These are phyloP conservation scores for Bombycilla garrulus DNA, from an alignment of 2,113 vertebrate genomes.

Conservation along the genomic window DNA sequence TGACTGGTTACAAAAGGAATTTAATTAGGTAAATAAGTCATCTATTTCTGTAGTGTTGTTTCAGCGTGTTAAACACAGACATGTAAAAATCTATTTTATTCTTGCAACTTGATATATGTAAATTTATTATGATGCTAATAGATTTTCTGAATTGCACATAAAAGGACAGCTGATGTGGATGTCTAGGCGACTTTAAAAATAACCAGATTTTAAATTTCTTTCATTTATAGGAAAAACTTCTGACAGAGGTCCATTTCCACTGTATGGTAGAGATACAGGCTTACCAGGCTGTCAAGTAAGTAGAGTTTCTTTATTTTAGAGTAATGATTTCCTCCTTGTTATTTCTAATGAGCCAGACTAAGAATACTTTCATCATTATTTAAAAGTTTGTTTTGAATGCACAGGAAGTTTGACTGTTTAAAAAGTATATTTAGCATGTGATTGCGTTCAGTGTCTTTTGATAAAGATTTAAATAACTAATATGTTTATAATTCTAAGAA, in stretches of 20 bases:
- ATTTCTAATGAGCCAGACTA: neutral
- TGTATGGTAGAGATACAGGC: slow-evolving; percentile 85
- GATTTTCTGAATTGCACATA: neutral
- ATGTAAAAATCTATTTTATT: neutral
- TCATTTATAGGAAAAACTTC: slow-evolving; percentile 85
- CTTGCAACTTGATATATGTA: neutral
- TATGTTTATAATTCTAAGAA: neutral
- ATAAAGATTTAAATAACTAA: neutral
- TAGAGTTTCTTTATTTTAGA: slow-evolving; percentile 7
- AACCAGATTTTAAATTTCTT: slow-evolving; percentile 8
- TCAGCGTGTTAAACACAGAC: neutral
- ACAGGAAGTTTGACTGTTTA: neutral
- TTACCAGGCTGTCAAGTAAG: slow-evolving; percentile 91
- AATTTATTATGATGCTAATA: neutral
- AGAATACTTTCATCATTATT: neutral
- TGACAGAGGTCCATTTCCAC: slow-evolving; percentile 85
- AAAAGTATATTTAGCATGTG: neutral
- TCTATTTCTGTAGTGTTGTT: neutral
- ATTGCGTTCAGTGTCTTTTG: neutral
- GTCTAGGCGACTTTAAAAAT: neutral
- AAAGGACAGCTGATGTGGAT: neutral
- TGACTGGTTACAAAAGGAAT: neutral
- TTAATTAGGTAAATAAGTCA: neutral
- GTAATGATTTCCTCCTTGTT: neutral
- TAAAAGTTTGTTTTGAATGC: neutral